A percentile compares a stretch with the other conserved stretches of the same genome.
Conservation (phyloP, 2,888 invertebrate genomes). For the Trichopria drosophilae region DNA sequence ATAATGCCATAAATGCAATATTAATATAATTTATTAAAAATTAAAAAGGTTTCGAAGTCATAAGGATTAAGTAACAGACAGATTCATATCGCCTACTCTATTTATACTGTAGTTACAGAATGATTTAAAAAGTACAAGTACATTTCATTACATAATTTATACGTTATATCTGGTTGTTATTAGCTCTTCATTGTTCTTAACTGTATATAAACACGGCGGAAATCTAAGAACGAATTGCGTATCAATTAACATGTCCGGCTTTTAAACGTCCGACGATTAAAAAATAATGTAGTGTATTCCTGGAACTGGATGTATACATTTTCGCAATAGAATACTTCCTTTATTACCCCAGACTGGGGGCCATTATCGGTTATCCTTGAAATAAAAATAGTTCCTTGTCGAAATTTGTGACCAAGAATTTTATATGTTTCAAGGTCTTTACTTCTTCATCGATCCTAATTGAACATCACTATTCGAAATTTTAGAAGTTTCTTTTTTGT, state of each 20-base stretch:
- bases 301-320: neutral
- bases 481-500: slow-evolving; percentile 15
- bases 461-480: slow-evolving; percentile 6
- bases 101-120: no score
- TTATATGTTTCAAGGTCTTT: slow-evolving; percentile 7
- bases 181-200: neutral
- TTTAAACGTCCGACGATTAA: no score
- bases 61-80: no score
- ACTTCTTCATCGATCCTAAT: slow-evolving; percentile 21
- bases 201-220: slow-evolving; percentile 12
- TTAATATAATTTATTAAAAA: no score
- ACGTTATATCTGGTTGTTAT: neutral
- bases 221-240: slow-evolving; percentile 4
- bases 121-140: no score
- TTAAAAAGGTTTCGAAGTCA: no score
- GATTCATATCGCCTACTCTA: no score
- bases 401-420: slow-evolving; percentile 15
- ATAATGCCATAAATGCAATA: no score
- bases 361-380: slow-evolving; percentile 17
- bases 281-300: no score
- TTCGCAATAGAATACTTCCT: slow-evolving; percentile 20
- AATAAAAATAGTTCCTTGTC: slow-evolving; percentile 12
- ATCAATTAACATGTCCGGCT: slow-evolving; percentile 7
- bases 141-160: no score
- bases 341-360: slow-evolving; percentile 19